Evolutionary conservation across 2,797 vertebrate genomes (phyloP), one percentile per base, ranked within the genome.

Genomic region (Lithobates pipiens): DNA sequence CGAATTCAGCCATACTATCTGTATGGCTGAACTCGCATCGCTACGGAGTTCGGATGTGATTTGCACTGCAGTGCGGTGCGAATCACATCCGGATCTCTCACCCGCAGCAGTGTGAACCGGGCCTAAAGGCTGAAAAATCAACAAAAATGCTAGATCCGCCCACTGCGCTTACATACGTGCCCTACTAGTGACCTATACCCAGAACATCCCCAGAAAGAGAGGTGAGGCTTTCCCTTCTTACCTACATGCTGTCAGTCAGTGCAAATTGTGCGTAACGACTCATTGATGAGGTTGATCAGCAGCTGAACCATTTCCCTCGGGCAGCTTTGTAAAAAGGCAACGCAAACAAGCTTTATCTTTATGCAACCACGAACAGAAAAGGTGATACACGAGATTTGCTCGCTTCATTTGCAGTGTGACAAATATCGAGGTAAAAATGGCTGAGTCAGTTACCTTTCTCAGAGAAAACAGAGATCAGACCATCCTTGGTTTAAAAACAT

Each of bases 361-460:
- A 54, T 77, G 79, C 44, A n/a, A 71, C 70, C 44, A 27, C 3
- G 27, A 44, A 81, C 46, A 61, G 65, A 63, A 71, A 27, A 36
- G 34, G 61, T 67, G 32, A 16, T 23, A 69, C 27, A 50, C 36
- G 46, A 34, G 72, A 39, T 29, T 21, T 27, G 34, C 61, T 54
- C 29, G 80, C 74, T 86, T 67, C 75, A 82, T 82, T 86, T 76
- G 34, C 80, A 73, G 25, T 13, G 79, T 86, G 74, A 82, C 80
- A 50, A 72, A 50, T 18, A 7, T 50, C n/a, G 15, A 72, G 65
- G 39, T 72, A 13, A 29, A 29, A 67, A 67, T 29, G 65, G 27
- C 25, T 25, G 65, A 25, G 65, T 67, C 65, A n/a, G 63, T 27
- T n/a, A 65, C n/a, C 63, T 65, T 57, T 57, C 50, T 57, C 50